Base-by-base conservation (phyloP, 2,797 vertebrate species). In the Hybognathus amarus region DNA sequence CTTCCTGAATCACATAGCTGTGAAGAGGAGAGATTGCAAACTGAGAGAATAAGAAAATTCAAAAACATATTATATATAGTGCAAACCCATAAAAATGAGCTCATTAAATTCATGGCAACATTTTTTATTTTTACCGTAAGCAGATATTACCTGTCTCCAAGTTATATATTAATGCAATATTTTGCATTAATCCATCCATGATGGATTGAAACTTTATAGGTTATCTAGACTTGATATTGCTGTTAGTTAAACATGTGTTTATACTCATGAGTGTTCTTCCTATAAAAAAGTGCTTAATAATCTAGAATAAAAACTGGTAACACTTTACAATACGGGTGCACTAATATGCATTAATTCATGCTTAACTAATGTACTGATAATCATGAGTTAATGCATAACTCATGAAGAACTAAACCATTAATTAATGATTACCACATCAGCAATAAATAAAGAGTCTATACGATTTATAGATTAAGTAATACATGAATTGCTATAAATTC, bases 51-150 rank as follows among this genome's bases (percentile, higher is more conserved):
- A 10, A 79, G 81, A 47, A 80, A 36, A 67, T 71, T 84, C 77
- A 50, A 82, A 82, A 84, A 59, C 59, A 59, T 81, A 90, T 90
- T 79, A 84, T 85, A 77, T 45, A 80, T 86, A 89, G 88, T 40
- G 75, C 27, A 76, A 61, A 47, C 66, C 45, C 83, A 11, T 50
- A 87, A 90, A 84, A 86, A 89, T 59, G 27, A 88, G 69, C 27
- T 86, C 79, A 86, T 87, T 87, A 91, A 92, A 90, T 79, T 83
- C 80, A 86, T 71, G 85, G 87, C 61, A 80, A 89, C 75, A 86
- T 86, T 85, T 91, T 89, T 90, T 78, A 90, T 86, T 92, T 90
- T 87, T 40, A 75, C 64, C 13, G 42, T 87, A 90, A 92, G 89
- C 86, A 83, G 91, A 92, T 93, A 90, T 85, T 85, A 81, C 77